phyloP scores from a whole-genome alignment of 2,113 vertebrate species.

The Gambusia affinis region DNA sequence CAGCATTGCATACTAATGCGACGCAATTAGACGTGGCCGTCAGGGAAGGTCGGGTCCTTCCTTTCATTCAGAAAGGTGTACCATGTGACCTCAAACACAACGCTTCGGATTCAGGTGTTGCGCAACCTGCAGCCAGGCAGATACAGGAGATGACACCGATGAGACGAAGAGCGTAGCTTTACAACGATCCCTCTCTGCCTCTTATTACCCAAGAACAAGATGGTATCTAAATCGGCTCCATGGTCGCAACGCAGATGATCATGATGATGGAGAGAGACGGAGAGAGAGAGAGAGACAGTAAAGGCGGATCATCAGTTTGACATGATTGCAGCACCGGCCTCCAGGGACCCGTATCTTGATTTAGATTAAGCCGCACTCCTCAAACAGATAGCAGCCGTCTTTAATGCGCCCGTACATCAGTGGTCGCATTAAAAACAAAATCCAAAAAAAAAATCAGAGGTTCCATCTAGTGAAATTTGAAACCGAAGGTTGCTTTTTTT shows the following conservation, averaged over 20 bases:
- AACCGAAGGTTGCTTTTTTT: slow-evolving; percentile 26
- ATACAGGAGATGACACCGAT: slow-evolving; percentile 22
- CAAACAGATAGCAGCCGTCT: slow-evolving; percentile 65
- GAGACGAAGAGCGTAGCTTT: slow-evolving; percentile 49
- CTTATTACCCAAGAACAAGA: slow-evolving; percentile 64
- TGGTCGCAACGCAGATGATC: slow-evolving; percentile 69
- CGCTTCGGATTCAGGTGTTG: slow-evolving; percentile 41
- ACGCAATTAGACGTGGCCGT: not conserved
- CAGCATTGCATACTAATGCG: slow-evolving; percentile 31
- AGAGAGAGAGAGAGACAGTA: slow-evolving; percentile 54
- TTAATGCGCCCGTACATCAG: slow-evolving; percentile 70
- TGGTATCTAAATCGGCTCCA: slow-evolving; percentile 64
- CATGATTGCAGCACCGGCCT: slow-evolving; percentile 69
- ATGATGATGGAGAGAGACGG: slow-evolving; percentile 64
- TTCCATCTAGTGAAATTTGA: slow-evolving; percentile 49
- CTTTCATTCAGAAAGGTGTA: not conserved
- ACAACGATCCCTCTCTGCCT: slow-evolving; percentile 55
- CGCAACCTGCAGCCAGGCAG: slow-evolving; percentile 16
- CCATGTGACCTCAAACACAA: slow-evolving; percentile 5
- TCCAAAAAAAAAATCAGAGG: slow-evolving; percentile 47
- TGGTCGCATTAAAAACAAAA: slow-evolving; percentile 19
- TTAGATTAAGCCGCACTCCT: slow-evolving; percentile 75
- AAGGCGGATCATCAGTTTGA: slow-evolving; percentile 57
- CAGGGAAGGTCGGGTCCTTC: not conserved
- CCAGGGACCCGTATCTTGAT: slow-evolving; percentile 69